Evolutionary conservation across 2,888 invertebrate genomes (phyloP).

Genomic region (Beris morrisii): DNA sequence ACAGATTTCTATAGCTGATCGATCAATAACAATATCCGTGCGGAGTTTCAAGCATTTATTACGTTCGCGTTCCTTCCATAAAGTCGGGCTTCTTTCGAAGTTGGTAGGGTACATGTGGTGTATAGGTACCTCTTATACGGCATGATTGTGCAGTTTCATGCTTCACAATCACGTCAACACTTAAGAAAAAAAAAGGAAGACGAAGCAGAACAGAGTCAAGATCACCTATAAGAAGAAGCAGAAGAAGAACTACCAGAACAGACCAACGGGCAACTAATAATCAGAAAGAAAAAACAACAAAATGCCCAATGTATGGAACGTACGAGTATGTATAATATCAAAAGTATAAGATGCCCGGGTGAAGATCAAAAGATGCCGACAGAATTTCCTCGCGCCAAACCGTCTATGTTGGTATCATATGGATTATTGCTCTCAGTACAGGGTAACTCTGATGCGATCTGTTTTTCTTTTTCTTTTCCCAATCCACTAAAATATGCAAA

Average conservation of each 20-base stretch:
- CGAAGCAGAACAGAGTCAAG: neutral
- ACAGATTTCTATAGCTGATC: slow-evolving; percentile 5
- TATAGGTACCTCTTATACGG: slow-evolving; percentile 1
- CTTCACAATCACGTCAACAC: slow-evolving; percentile 29
- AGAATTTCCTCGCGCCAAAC: slow-evolving; percentile 36
- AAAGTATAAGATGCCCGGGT: slow-evolving; percentile 10
- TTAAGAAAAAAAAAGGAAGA: neutral
- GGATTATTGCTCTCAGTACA: no score
- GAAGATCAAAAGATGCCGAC: slow-evolving; percentile 39
- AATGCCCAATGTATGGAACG: neutral
- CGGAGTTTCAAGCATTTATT: no score
- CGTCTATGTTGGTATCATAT: slow-evolving; percentile 28
- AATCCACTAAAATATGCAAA: no score
- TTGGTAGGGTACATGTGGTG: no score
- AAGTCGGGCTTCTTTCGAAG: no score
- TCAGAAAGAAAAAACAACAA: slow-evolving; percentile 13
- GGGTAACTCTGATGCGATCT: no score
- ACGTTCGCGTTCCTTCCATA: no score
- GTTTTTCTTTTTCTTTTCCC: no score
- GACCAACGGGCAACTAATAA: slow-evolving; percentile 27
- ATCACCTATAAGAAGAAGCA: neutral
- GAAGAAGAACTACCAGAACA: neutral
- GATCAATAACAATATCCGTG: slow-evolving; percentile 16
- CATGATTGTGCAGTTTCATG: slow-evolving; percentile 23
- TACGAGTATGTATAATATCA: slow-evolving; percentile 11